Conservation (phyloP, 2,113 vertebrate species). For the Heterocephalus glaber region DNA sequence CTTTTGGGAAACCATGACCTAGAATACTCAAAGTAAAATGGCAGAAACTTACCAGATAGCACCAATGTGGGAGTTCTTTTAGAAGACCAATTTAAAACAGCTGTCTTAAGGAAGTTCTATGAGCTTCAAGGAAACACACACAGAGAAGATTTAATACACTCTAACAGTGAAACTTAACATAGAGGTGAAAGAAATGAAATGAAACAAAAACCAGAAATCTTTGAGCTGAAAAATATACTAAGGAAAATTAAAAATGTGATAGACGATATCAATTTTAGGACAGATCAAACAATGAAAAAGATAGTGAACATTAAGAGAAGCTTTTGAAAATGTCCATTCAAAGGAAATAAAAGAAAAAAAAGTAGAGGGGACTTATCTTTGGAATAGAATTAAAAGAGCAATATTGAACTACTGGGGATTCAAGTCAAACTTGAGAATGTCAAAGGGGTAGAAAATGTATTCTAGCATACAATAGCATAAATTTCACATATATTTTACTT, state of each 20-base stretch:
- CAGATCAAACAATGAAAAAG: background rate
- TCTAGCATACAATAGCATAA: background rate
- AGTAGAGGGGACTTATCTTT: background rate
- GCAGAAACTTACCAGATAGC: background rate
- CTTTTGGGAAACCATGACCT: background rate
- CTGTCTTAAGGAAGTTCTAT: background rate
- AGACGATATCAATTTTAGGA: background rate
- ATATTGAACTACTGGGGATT: background rate
- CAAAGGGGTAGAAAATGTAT: background rate
- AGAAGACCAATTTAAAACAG: background rate
- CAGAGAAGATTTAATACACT: background rate
- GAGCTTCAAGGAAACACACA: background rate
- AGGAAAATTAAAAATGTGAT: background rate
- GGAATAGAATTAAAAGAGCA: background rate
- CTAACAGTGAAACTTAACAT: background rate
- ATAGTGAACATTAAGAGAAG: background rate
- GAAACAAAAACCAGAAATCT: background rate
- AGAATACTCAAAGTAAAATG: too few species aligned
- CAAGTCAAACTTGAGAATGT: background rate
- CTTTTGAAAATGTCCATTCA: background rate
- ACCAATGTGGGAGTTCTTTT: background rate
- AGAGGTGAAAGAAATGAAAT: background rate
- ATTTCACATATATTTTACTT: background rate
- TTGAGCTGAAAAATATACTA: background rate
- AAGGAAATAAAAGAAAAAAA: background rate